A percentile compares a stretch with the other conserved stretches of the same genome.
These are phyloP conservation scores for Electrophaes corylata DNA, from an alignment of 2,888 invertebrate species.

Conservation along the genomic window DNA sequence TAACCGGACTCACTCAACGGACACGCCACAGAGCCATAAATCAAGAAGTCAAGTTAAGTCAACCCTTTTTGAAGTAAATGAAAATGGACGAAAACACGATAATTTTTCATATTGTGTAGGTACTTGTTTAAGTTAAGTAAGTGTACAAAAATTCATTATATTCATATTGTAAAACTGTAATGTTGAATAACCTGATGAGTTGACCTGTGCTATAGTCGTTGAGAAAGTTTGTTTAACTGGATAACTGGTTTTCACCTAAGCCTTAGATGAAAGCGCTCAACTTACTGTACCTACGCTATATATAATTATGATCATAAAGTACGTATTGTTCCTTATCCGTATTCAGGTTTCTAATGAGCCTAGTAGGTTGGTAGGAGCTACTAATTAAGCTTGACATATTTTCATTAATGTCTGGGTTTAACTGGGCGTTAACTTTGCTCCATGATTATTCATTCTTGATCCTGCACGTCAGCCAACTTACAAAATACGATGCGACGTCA, in stretches of 20 bases:
- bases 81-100: no score
- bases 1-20: no score
- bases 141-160: no score
- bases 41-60: no score
- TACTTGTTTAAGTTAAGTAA: no score
- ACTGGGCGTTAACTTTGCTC: constrained; percentile 28
- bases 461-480: constrained; percentile 6
- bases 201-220: no score
- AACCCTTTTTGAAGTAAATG: no score
- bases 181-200: no score
- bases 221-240: no score
- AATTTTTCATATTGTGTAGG: no score
- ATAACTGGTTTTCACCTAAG: background rate
- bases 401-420: constrained; percentile 3
- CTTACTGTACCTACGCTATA: background rate
- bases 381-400: background rate
- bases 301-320: background rate
- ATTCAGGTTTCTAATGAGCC: background rate
- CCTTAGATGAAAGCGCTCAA: background rate
- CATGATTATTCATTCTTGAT: constrained; percentile 25
- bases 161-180: no score
- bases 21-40: no score
- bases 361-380: background rate
- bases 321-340: background rate
- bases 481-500: background rate